A percentile compares a stretch with the other conserved stretches of the same genome.
Evolutionary conservation across 2,113 vertebrate species (phyloP).

Genomic region (Bos javanicus): DNA sequence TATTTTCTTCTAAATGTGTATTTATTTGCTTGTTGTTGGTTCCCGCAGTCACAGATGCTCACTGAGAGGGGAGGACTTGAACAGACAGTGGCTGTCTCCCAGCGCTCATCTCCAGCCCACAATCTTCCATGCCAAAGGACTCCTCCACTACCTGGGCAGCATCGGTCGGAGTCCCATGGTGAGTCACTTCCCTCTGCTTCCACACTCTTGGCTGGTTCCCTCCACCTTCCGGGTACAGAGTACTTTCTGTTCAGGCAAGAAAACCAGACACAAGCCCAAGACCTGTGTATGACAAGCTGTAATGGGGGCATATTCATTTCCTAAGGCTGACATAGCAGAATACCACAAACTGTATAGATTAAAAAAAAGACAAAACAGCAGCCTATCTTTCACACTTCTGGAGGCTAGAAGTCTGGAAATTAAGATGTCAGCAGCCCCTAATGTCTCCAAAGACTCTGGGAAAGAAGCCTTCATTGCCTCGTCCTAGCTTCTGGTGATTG

Average conservation of each 20-base stretch:
- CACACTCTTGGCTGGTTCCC: neutral
- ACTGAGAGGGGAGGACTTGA: slow-evolving; percentile 90
- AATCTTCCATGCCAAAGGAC: slow-evolving; percentile 92
- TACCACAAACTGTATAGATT: neutral
- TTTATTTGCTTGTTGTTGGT: neutral
- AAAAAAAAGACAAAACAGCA: neutral
- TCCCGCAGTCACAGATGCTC: slow-evolving; percentile 90
- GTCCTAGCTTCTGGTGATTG: too few relatives aligned
- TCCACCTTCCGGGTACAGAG: neutral
- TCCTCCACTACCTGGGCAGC: slow-evolving; percentile 89
- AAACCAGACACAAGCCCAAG: neutral
- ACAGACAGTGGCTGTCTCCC: slow-evolving; percentile 91
- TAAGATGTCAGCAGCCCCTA: neutral
- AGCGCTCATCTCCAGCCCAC: slow-evolving; percentile 86
- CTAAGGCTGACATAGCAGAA: neutral
- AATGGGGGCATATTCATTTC: neutral
- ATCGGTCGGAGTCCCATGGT: slow-evolving; percentile 87
- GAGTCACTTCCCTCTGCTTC: slow-evolving; percentile 63
- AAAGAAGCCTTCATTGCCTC: neutral
- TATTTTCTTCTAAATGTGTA: neutral
- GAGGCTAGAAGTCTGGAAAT: neutral
- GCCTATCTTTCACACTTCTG: neutral
- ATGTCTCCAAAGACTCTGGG: too few relatives aligned
- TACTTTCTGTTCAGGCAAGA: neutral
- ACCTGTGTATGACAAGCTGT: neutral